These are phyloP conservation scores for Numida meleagris DNA, from an alignment of 2,113 vertebrate species.

Conservation along the genomic window DNA sequence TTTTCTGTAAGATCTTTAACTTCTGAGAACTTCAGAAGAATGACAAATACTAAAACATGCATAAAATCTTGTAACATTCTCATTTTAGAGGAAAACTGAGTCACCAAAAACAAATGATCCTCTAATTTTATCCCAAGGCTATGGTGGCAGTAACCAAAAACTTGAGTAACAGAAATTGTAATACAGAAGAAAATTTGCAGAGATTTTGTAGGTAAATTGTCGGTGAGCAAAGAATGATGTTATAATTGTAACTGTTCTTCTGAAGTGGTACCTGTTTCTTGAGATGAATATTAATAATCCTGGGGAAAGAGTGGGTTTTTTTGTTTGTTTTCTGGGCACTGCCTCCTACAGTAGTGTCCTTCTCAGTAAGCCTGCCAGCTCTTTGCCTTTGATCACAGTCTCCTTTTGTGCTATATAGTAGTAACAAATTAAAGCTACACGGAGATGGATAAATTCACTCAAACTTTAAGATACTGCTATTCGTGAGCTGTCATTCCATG, in stretches of 20 bases:
- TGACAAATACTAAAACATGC: not conserved
- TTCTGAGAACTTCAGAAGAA: not conserved
- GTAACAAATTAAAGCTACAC: not conserved
- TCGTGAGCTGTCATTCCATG: not conserved
- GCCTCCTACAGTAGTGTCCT: not conserved
- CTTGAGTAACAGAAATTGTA: not conserved
- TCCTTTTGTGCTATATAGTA: not conserved
- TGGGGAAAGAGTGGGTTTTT: not conserved
- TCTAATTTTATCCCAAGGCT: not conserved
- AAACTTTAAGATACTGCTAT: not conserved
- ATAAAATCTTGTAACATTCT: not conserved
- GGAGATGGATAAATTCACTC: not conserved
- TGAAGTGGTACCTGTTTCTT: not conserved
- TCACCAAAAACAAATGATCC: not conserved
- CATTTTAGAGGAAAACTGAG: not conserved
- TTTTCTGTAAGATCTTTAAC: not conserved
- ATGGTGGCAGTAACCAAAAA: not conserved
- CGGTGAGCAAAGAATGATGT: not conserved
- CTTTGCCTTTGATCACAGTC: not conserved
- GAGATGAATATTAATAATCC: not conserved
- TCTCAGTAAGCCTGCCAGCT: not conserved
- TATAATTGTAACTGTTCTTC: not conserved
- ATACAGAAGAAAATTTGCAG: not conserved
- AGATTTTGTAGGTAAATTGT: not conserved
- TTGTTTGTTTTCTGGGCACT: not conserved